Conservation (phyloP, 1,140 invertebrate species). For the Drosophila sucinea region DNA sequence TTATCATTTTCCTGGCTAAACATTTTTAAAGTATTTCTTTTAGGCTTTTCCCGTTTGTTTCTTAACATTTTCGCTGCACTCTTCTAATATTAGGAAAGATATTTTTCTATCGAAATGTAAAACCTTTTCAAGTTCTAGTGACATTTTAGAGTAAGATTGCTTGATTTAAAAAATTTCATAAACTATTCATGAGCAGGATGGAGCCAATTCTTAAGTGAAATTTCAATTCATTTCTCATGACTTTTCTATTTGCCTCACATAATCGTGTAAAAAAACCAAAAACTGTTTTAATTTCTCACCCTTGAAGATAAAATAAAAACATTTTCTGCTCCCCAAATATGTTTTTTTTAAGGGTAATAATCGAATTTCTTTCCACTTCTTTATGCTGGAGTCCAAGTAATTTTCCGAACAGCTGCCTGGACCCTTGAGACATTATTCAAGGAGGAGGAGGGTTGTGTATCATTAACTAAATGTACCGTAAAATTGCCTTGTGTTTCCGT, state of each 20-base stretch:
- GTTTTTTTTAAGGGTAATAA: constrained; percentile 13
- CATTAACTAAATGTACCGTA: constrained; percentile 79
- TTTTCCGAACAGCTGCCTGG: constrained; percentile 14
- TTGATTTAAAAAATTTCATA: neutral
- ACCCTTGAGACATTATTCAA: neutral
- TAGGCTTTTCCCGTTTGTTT: neutral
- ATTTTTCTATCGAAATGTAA: no score
- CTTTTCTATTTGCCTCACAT: no score
- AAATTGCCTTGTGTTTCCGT: constrained; percentile 68
- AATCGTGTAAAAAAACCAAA: neutral
- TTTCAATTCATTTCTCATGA: no score
- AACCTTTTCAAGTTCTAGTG: neutral
- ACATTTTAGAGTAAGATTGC: neutral
- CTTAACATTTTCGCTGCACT: neutral
- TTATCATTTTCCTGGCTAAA: neutral
- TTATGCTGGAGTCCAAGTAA: constrained; percentile 1
- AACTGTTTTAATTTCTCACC: neutral
- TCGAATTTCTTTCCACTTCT: constrained; percentile 12
- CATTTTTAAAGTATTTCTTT: constrained; percentile 2
- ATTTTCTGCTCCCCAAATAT: constrained; percentile 1
- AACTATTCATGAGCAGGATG: no score
- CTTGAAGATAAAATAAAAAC: neutral
- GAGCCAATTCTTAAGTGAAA: no score
- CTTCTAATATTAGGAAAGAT: no score
- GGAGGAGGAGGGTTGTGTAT: constrained; percentile 38